Conservation (phyloP, 2,113 vertebrate genomes). For the Charina bottae region DNA sequence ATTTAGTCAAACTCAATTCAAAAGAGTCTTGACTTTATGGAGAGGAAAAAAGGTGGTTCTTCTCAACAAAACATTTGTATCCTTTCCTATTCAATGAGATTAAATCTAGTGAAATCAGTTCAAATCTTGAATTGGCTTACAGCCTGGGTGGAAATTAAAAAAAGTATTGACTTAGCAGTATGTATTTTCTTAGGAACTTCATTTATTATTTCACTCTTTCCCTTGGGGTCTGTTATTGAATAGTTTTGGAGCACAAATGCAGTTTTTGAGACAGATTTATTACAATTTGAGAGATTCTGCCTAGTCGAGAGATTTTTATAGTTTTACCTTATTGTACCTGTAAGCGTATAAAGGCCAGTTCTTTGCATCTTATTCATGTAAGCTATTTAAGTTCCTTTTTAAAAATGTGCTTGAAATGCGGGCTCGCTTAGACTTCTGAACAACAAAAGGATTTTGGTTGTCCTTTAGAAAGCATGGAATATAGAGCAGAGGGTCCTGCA, state of each 20-base stretch:
- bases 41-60: neutral
- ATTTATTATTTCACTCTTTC: neutral
- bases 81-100: neutral
- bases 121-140: neutral
- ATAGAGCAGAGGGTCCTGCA: constrained; percentile 76
- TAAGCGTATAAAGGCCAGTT: neutral
- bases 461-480: constrained; percentile 42
- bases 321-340: neutral
- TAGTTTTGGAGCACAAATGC: neutral
- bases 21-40: neutral
- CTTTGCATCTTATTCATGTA: neutral
- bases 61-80: neutral
- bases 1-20: neutral
- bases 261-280: neutral
- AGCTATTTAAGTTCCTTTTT: constrained; percentile 16
- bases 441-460: constrained; percentile 32
- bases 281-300: neutral
- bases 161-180: neutral
- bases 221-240: neutral
- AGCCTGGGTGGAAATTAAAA: neutral
- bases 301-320: neutral
- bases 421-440: constrained; percentile 9
- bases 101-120: neutral
- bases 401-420: constrained; percentile 19
- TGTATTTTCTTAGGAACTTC: neutral